Evolutionary conservation across 1,140 invertebrate genomes (phyloP).

Genomic region (Diplogasteroides magnus): DNA sequence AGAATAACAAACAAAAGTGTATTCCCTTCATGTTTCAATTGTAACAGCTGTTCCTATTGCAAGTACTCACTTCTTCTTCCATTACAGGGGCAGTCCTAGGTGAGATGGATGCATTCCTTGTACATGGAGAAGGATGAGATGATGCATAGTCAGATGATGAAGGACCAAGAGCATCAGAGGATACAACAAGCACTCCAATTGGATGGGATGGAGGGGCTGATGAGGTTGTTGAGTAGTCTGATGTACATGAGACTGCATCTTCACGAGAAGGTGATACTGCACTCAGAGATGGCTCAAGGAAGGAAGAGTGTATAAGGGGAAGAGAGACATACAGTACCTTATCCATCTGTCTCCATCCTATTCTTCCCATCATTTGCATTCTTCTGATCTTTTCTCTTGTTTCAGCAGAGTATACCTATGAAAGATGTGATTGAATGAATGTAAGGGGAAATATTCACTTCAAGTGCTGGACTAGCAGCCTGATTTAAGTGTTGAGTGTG

Average conservation of each 20-base stretch:
- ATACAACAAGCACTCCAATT: slow-evolving; percentile 27
- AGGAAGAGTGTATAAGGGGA: not conserved
- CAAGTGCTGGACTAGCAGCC: slow-evolving; percentile 30
- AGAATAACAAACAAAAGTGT: slow-evolving; percentile 14
- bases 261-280: slow-evolving; percentile 15
- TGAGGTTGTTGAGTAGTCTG: slow-evolving; percentile 35
- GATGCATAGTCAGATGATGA: slow-evolving; percentile 27
- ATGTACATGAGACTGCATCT: slow-evolving; percentile 34
- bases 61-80: slow-evolving; percentile 14
- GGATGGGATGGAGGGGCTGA: slow-evolving; percentile 20
- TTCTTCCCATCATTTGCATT: slow-evolving; percentile 33
- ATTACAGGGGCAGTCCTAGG: slow-evolving; percentile 4
- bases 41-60: slow-evolving; percentile 1
- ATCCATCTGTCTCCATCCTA: slow-evolving; percentile 20
- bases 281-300: not conserved
- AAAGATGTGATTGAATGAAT: not conserved
- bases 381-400: slow-evolving; percentile 36
- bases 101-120: not conserved
- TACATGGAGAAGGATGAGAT: slow-evolving; percentile 10
- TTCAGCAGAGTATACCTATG: slow-evolving; percentile 32
- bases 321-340: slow-evolving; percentile 2
- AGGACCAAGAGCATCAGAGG: slow-evolving; percentile 21
- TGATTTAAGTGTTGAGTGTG: slow-evolving; percentile 34
- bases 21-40: slow-evolving; percentile 18
- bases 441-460: not conserved